Evolutionary conservation across 2,113 vertebrate species (phyloP).

Genomic region (Indicator maculatus): DNA sequence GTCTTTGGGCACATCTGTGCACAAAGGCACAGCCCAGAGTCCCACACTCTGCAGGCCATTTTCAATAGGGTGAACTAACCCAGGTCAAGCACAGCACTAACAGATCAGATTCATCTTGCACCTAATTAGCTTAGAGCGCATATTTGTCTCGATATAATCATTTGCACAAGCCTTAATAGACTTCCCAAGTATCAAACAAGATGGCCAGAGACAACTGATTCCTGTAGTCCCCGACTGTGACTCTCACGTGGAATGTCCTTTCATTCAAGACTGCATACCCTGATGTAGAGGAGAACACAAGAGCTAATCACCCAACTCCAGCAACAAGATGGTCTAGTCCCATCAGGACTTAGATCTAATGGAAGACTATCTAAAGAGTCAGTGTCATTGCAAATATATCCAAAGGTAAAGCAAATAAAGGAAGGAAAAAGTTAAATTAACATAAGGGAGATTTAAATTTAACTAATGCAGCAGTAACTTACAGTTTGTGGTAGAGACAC

Average conservation of each 20-base stretch:
- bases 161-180: background rate
- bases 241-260: background rate
- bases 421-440: background rate
- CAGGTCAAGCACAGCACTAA: background rate
- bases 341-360: background rate
- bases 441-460: background rate
- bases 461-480: background rate
- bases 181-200: background rate
- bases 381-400: background rate
- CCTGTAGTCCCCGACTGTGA: background rate
- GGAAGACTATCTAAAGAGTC: background rate
- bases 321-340: background rate
- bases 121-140: background rate
- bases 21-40: background rate
- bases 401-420: conserved; percentile 8
- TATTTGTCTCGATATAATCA: background rate
- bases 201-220: background rate
- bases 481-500: background rate
- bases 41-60: background rate
- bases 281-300: background rate
- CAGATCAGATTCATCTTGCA: background rate
- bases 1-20: background rate
- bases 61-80: background rate
- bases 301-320: background rate
- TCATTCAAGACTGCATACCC: background rate